phyloP scores from a whole-genome alignment of 2,888 invertebrate species.

The Thalpophila matura region DNA sequence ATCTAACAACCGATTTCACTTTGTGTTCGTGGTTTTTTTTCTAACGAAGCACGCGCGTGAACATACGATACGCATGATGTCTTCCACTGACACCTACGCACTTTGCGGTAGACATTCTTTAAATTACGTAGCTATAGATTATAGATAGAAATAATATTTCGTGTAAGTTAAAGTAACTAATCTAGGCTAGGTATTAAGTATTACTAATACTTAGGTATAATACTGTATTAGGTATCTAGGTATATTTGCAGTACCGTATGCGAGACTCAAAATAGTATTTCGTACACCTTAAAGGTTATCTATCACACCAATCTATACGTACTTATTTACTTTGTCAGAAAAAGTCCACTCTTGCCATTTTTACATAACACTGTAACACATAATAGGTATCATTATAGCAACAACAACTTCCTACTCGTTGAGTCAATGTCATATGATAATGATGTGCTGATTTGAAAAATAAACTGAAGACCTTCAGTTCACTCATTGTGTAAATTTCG shows the following conservation, averaged over 20 bases:
- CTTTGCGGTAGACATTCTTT: slow-evolving; percentile 36
- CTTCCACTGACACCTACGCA: slow-evolving; percentile 53
- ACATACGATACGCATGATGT: slow-evolving; percentile 52
- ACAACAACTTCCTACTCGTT: slow-evolving; percentile 65
- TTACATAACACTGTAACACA: slow-evolving; percentile 31
- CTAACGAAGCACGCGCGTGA: slow-evolving; percentile 50
- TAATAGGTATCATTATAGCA: slow-evolving; percentile 58
- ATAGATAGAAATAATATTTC: slow-evolving; percentile 4
- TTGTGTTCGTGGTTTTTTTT: slow-evolving; percentile 48
- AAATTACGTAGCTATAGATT: slow-evolving; percentile 10
- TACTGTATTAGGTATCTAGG: too few relatives aligned
- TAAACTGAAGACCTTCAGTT: slow-evolving; percentile 65
- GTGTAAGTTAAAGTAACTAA: not conserved
- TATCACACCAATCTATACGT: too few relatives aligned
- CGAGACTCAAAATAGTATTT: not conserved
- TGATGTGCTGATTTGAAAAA: slow-evolving; percentile 66
- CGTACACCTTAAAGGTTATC: too few relatives aligned
- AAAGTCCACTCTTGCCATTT: slow-evolving; percentile 35
- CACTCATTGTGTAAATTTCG: slow-evolving; percentile 65
- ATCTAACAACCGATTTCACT: slow-evolving; percentile 56
- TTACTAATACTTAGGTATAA: too few relatives aligned
- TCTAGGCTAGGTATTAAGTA: too few relatives aligned
- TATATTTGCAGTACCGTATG: not conserved
- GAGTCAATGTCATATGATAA: slow-evolving; percentile 72
- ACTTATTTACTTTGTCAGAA: not conserved